Base-by-base conservation (phyloP, 2,113 vertebrate species). In the Micronycteris hirsuta region DNA sequence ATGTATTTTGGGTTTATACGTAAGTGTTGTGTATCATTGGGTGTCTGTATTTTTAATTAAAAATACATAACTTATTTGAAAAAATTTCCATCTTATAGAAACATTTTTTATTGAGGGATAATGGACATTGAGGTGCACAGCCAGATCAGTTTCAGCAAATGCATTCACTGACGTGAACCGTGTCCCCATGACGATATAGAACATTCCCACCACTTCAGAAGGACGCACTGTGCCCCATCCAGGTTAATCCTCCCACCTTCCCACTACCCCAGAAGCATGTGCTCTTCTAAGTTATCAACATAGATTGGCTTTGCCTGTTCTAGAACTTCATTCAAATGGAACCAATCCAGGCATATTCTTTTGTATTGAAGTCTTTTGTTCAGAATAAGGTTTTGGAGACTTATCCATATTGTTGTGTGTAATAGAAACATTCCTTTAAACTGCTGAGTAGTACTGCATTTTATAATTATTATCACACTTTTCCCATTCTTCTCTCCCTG, bases 321-420 rank as follows among this genome's bases (percentile, higher is more conserved):
- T 91, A 65, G 38, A 65, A n/a, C 20, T 49, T 86, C 22, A 43
- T 67, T 70, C 67, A 91, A 65, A n/a, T 49, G 14, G 13, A 85
- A 58, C n/a, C 67, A 77, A 81, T 17, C 13, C 20, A 13, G 54
- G n/a, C 26, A 14, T 41, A 68, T 54, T 91, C 3, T 70, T 84
- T 93, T 77, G 26, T 86, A 85, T 54, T 85, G 43, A 95, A 70
- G 85, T 76, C 26, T 47, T 94, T 93, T 76, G 63, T 47, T 63
- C 61, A 45, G 15, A 77, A 82, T 82, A 74, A 36, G 63, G 1
- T 77, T 95, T 86, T 73, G 61, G 41, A 52, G 52, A 28, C 49
- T 47, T 33, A 43, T 28, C n/a, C 38, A 31, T 19, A 14, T 86
- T 76, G 36, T 43, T 56, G 7, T 70, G 17, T 38, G 1, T 36